A percentile compares a stretch with the other conserved stretches of the same genome.
Evolutionary conservation across 2,797 vertebrate genomes (phyloP).

Genomic region (Zenarchopterus dispar): DNA sequence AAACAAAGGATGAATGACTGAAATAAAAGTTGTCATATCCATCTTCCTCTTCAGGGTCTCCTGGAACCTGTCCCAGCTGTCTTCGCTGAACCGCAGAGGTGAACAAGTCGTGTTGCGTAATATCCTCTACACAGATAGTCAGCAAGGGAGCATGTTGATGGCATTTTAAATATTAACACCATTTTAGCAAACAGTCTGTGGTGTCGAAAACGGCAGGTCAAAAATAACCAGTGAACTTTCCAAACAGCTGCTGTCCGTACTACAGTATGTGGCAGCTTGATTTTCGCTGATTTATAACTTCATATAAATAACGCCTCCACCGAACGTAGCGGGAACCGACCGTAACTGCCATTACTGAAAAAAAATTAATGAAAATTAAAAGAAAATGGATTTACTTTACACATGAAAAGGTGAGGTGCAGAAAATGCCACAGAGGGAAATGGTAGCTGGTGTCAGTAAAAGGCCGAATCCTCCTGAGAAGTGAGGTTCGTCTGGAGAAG

Average conservation of each 20-base stretch:
- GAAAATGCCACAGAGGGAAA: constrained; percentile 19
- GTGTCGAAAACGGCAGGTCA: constrained; percentile 48
- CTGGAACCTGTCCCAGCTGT: too few relatives aligned
- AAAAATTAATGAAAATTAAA: background rate
- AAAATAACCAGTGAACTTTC: constrained; percentile 57
- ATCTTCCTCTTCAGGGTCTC: too few relatives aligned
- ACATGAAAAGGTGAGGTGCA: background rate
- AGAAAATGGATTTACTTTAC: background rate
- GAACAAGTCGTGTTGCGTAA: too few relatives aligned
- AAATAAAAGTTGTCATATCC: too few relatives aligned
- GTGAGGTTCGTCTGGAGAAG: constrained; percentile 22
- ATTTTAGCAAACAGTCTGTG: constrained; percentile 23
- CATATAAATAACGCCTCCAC: too few relatives aligned
- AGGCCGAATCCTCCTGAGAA: constrained; percentile 25
- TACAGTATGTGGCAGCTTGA: too few relatives aligned
- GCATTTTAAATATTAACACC: constrained; percentile 34
- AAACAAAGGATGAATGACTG: too few relatives aligned
- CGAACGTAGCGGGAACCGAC: background rate
- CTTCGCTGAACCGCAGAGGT: too few relatives aligned
- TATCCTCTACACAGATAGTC: too few relatives aligned
- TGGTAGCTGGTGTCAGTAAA: constrained; percentile 23
- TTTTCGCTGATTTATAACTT: too few relatives aligned
- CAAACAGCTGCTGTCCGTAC: constrained; percentile 70
- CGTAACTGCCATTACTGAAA: background rate
- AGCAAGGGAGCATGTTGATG: constrained; percentile 15